Percentiles rank a stretch among this genome's conserved stretches.
Evolutionary conservation across 2,113 vertebrate species (phyloP).

Genomic region (Campylomormyrus tamandua): DNA sequence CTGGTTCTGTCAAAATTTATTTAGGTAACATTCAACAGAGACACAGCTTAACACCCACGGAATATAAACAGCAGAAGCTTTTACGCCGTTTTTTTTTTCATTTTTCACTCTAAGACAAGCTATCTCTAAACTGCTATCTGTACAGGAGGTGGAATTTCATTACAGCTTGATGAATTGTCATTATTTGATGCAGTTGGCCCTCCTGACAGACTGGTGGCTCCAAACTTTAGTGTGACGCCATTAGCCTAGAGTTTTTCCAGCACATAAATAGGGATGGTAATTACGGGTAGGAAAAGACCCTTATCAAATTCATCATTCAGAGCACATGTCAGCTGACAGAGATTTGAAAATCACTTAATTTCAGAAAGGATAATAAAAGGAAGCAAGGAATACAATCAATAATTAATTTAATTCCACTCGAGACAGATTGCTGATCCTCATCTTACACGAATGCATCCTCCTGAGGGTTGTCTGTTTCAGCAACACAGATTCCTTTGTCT

Average conservation of each 20-base stretch:
- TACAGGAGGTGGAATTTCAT: neutral
- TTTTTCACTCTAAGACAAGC: neutral
- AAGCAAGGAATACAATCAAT: conserved; percentile 10
- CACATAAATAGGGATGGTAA: neutral
- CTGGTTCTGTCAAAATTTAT: neutral
- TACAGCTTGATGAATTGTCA: neutral
- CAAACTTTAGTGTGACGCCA: neutral
- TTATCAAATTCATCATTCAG: neutral
- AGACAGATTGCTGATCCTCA: neutral
- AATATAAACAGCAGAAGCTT: neutral
- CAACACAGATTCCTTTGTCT: neutral
- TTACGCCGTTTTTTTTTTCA: neutral
- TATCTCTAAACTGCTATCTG: neutral
- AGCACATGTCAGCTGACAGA: neutral
- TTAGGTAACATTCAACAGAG: neutral
- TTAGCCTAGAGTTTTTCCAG: neutral
- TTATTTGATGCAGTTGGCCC: neutral
- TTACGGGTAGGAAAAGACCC: neutral
- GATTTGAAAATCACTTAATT: neutral
- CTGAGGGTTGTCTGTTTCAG: neutral
- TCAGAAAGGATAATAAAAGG: conserved; percentile 4
- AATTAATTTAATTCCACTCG: neutral
- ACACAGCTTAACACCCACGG: neutral
- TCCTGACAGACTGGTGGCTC: neutral
- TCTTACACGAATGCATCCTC: neutral